Evolutionary conservation across 2,797 vertebrate species (phyloP).

Genomic region (Pristis pectinata): DNA sequence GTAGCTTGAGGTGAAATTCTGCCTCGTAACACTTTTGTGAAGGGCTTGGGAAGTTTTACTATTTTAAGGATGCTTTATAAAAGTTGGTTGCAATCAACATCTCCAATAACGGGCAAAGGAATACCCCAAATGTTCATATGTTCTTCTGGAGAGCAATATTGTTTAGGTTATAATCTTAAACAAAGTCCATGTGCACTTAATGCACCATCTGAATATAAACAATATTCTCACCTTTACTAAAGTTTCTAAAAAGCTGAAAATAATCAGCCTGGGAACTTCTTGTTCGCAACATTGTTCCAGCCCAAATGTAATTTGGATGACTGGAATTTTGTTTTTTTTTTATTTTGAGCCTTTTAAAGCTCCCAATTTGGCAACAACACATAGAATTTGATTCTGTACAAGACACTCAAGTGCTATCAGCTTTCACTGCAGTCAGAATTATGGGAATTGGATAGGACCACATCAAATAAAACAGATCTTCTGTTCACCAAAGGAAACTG

Average conservation of each 20-base stretch:
- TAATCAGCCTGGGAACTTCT: background rate
- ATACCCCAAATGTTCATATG: background rate
- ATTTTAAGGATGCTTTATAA: background rate
- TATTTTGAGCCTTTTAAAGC: background rate
- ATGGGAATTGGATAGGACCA: background rate
- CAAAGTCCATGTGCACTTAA: background rate
- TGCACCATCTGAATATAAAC: background rate
- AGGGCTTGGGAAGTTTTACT: background rate
- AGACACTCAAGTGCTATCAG: background rate
- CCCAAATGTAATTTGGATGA: background rate
- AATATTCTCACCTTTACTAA: background rate
- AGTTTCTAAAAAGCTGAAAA: background rate
- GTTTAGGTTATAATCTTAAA: background rate
- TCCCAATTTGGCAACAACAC: background rate
- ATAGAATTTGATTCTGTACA: background rate
- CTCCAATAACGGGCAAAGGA: background rate
- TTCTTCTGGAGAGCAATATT: background rate
- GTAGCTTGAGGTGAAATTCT: background rate
- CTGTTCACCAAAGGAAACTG: background rate
- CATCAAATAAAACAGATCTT: conserved; percentile 27
- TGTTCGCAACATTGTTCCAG: background rate
- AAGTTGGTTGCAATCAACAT: background rate
- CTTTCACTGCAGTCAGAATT: background rate
- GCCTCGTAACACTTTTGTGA: background rate
- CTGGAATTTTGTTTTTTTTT: background rate